These are phyloP conservation scores for Balanococcus diminutus DNA, from an alignment of 2,888 invertebrate species.

Conservation along the genomic window DNA sequence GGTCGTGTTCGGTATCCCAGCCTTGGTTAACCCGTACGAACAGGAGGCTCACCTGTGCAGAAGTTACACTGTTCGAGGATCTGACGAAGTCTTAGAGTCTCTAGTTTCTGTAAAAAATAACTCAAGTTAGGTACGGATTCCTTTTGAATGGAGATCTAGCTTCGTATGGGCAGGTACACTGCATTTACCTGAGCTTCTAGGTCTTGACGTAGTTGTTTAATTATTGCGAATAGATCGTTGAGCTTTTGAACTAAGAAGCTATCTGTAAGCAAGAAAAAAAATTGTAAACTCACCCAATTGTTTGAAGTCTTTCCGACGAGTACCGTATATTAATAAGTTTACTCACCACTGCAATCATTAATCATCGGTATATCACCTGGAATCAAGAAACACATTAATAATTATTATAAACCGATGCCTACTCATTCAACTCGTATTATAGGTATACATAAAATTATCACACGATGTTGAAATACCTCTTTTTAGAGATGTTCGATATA, in stretches of 20 bases:
- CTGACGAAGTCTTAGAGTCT: conserved; percentile 72
- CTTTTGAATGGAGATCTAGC: background rate
- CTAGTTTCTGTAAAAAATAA: conserved; percentile 63
- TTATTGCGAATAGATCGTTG: conserved; percentile 70
- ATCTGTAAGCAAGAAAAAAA: conserved; percentile 60
- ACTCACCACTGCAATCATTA: conserved; percentile 65
- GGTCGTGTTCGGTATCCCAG: conserved; percentile 56
- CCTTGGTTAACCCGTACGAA: conserved; percentile 57
- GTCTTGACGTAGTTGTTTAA: conserved; percentile 74
- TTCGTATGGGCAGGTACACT: background rate
- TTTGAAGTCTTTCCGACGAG: background rate
- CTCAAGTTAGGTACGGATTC: conserved; percentile 39
- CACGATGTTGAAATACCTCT: no score
- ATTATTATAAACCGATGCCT: background rate
- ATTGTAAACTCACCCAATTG: background rate
- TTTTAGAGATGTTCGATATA: no score
- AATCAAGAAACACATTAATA: conserved; percentile 53
- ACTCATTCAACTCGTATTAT: no score
- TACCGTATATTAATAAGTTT: no score
- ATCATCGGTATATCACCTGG: conserved; percentile 72
- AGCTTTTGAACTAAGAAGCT: conserved; percentile 69
- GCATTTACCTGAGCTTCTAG: conserved; percentile 68
- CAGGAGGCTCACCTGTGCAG: conserved; percentile 63
- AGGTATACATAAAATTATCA: no score
- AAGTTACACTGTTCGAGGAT: conserved; percentile 80